Evolutionary conservation across 1,140 invertebrate genomes (phyloP).

Genomic region (Diprion similis): DNA sequence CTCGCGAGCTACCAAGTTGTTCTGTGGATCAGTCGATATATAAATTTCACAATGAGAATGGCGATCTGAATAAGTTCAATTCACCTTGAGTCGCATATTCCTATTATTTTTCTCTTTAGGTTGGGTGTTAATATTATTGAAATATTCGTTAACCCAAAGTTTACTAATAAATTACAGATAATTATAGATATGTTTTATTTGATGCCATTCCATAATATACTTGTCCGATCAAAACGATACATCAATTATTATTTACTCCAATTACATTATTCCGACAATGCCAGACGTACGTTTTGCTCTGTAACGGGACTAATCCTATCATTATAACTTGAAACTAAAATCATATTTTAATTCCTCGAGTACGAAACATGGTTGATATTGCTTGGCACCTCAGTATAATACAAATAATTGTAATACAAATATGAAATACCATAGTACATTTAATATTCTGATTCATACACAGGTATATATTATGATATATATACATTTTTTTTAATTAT

Average conservation of each 20-base stretch:
- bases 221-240: neutral
- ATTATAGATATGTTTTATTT: slow-evolving; percentile 1
- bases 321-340: neutral
- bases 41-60: no score
- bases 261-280: no score
- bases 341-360: no score
- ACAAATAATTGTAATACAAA: slow-evolving; percentile 9
- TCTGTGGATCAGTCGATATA: no score
- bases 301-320: neutral
- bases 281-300: neutral
- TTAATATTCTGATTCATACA: slow-evolving; percentile 44
- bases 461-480: slow-evolving; percentile 27
- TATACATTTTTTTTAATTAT: slow-evolving; percentile 30
- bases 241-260: no score
- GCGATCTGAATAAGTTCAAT: no score
- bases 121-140: neutral
- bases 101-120: no score
- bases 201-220: neutral
- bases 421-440: slow-evolving; percentile 39
- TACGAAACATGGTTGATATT: neutral
- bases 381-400: slow-evolving; percentile 1
- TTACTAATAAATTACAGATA: neutral
- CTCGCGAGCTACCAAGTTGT: no score
- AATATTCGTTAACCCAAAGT: neutral
- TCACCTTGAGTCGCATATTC: no score